Evolutionary conservation across 1,140 invertebrate species (phyloP).

Genomic region (Pseudomyrmex flavicornis): DNA sequence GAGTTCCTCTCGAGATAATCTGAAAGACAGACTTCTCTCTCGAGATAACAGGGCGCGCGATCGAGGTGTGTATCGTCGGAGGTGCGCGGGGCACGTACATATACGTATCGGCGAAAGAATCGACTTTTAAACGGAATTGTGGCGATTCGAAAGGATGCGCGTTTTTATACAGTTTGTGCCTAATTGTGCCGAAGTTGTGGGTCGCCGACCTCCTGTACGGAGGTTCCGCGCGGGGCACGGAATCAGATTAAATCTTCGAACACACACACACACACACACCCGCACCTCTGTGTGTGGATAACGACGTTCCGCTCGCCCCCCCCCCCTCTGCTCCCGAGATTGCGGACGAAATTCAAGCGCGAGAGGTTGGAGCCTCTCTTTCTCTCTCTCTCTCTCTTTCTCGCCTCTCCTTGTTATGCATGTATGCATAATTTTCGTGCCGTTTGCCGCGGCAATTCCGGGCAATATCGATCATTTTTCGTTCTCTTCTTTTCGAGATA

Average conservation of each 20-base stretch:
- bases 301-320: conserved; percentile 1
- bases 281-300: too few species aligned
- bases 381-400: too few species aligned
- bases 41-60: neutral
- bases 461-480: conserved; percentile 25
- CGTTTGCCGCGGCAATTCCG: neutral
- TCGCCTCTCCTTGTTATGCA: conserved; percentile 51
- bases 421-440: conserved; percentile 21
- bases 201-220: conserved; percentile 64
- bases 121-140: neutral
- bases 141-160: conserved; percentile 36
- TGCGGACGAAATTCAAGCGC: conserved; percentile 47
- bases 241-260: conserved; percentile 76
- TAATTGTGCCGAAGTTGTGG: conserved; percentile 57
- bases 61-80: neutral
- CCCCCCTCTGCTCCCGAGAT: conserved; percentile 33
- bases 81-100: neutral
- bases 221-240: conserved; percentile 63
- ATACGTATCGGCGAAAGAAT: neutral
- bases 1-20: neutral
- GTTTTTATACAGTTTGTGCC: conserved; percentile 52
- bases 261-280: conserved; percentile 50
- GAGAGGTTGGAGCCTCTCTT: neutral
- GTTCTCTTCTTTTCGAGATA: neutral
- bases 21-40: neutral